A percentile compares a stretch with the other conserved stretches of the same genome.
These are phyloP conservation scores for Drosophila suzukii DNA, from an alignment of 1,140 invertebrate species.

Conservation along the genomic window DNA sequence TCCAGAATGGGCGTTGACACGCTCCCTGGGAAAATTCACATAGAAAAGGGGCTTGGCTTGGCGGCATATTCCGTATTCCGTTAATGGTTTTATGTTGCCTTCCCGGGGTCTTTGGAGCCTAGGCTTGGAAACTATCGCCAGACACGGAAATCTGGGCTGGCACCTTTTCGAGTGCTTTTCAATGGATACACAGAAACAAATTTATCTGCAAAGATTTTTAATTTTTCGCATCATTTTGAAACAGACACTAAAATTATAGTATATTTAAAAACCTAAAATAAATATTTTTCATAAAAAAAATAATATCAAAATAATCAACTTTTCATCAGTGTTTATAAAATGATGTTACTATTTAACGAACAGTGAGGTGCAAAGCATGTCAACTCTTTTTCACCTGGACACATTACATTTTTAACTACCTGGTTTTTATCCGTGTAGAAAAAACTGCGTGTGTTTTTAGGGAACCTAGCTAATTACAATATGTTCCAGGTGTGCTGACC, in stretches of 20 bases:
- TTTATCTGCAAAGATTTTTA: not conserved
- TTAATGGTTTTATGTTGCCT: slow-evolving; percentile 78
- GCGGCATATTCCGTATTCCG: slow-evolving; percentile 38
- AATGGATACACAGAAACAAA: slow-evolving; percentile 47
- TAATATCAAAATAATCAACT: no score
- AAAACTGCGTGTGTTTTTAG: slow-evolving; percentile 4
- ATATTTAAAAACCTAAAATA: no score
- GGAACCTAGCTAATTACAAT: slow-evolving; percentile 52
- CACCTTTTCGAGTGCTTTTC: slow-evolving; percentile 51
- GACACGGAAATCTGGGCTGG: slow-evolving; percentile 65
- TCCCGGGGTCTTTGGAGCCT: slow-evolving; percentile 10
- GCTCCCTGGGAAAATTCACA: slow-evolving; percentile 40
- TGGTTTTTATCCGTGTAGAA: not conserved
- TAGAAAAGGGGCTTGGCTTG: slow-evolving; percentile 54
- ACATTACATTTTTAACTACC: no score
- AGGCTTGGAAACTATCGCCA: slow-evolving; percentile 41
- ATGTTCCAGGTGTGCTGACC: slow-evolving; percentile 62
- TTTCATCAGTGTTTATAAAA: no score
- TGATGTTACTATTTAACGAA: no score
- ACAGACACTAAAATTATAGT: not conserved
- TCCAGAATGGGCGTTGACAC: slow-evolving; percentile 65
- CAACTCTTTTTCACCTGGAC: no score
- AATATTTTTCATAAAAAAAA: no score
- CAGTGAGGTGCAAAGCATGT: no score
- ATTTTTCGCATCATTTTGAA: not conserved